Conservation (phyloP, 2,888 invertebrate species). For the Troides aeacus region DNA sequence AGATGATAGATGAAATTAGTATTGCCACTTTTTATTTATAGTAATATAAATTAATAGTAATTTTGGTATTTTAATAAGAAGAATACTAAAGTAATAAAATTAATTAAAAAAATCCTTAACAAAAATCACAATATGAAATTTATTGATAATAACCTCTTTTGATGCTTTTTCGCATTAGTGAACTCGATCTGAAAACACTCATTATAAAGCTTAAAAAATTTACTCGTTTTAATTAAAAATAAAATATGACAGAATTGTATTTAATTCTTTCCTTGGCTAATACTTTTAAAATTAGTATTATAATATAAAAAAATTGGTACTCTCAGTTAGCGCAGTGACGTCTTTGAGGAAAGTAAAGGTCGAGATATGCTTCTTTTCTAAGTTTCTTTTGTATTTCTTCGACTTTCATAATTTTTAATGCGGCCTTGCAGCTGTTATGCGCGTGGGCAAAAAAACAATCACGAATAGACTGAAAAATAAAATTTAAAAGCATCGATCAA, state of each 20-base stretch:
- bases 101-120: too few species aligned
- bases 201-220: background rate
- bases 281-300: background rate
- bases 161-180: too few species aligned
- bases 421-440: conserved; percentile 74
- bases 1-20: conserved; percentile 61
- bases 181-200: background rate
- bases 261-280: background rate
- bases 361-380: conserved; percentile 72
- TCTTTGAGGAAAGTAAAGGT: conserved; percentile 70
- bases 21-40: conserved; percentile 40
- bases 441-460: conserved; percentile 76
- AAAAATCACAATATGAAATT: too few species aligned
- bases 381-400: conserved; percentile 73
- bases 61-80: too few species aligned
- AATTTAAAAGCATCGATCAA: background rate
- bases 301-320: background rate
- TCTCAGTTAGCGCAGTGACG: conserved; percentile 52
- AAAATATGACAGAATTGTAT: background rate
- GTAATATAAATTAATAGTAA: background rate
- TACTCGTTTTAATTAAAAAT: background rate
- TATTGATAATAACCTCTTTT: too few species aligned
- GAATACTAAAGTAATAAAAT: too few species aligned
- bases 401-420: conserved; percentile 72
- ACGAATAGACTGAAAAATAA: conserved; percentile 61